Base-by-base conservation (phyloP, 2,888 invertebrate genomes). In the Agelastica alni region DNA sequence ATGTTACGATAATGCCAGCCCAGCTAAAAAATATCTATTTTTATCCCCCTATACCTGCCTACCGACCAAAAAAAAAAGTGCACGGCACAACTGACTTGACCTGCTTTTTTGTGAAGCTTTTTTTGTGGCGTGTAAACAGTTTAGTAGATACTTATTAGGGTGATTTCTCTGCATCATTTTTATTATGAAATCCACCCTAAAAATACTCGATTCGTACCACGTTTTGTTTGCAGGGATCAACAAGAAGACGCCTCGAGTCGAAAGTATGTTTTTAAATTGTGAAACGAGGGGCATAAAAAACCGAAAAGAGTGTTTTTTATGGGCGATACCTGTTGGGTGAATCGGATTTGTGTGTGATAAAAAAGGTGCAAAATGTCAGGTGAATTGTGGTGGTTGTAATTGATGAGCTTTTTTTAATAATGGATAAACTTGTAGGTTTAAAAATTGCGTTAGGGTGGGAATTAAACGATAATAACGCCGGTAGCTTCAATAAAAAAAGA, bases 101-200 rank as follows among this genome's bases (percentile, higher is more conserved):
- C 60, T 58, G 58, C 56, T 61, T 71, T 70, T 69, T 70, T 70
- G 67, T 62, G 62, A 56, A 58, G 65, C 59, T 61, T 72, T 74
- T 73, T 74, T 72, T 72, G 73, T 66, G 73, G 73, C 66, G 68
- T 73, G 72, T 72, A 70, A 72, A 70, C 58, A 52, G 58, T 56
- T 58, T 58, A 60, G 60, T 56, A 52, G 41, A 47, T 51, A 53
- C 53, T 60, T 58, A 60, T 60, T 60, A 58, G 60, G 68, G 67
- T 66, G 68, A 65, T 68, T 68, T 58, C 58, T 66, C 51, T 55
- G 64, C 69, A 70, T 69, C 69, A 66, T 69, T 70, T 72, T 72
- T 72, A 71, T 70, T 63, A 56, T 59, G 48, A 62, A 59, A 65
- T 62, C 66, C 66, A 63, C 69, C 67, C 65, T 63, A 61, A 63